Conservation (phyloP, 2,113 vertebrate genomes). For the Syrmaticus mikado region DNA sequence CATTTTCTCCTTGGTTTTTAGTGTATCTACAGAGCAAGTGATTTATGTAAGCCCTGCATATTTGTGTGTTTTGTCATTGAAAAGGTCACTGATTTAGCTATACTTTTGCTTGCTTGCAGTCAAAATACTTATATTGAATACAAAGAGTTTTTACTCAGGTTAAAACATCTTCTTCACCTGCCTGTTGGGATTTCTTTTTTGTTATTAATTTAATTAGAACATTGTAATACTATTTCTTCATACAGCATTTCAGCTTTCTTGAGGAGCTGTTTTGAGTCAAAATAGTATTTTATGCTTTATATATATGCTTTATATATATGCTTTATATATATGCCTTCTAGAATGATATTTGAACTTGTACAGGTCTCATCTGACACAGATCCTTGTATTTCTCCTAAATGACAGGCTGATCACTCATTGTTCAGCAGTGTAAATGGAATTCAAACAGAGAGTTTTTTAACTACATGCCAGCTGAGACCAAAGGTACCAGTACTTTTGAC, state of each 20-base stretch:
- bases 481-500: background rate
- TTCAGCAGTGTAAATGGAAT: background rate
- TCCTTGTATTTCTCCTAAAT: background rate
- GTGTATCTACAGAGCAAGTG: background rate
- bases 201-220: background rate
- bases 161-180: background rate
- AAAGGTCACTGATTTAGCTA: background rate
- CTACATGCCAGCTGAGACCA: background rate
- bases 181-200: background rate
- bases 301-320: too few relatives aligned
- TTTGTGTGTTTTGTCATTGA: background rate
- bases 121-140: background rate
- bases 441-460: background rate
- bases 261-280: background rate
- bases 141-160: background rate
- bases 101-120: background rate
- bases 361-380: background rate
- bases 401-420: background rate
- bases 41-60: background rate
- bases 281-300: background rate
- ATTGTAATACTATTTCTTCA: background rate
- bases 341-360: background rate
- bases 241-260: background rate
- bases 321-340: too few relatives aligned
- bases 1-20: background rate